Evolutionary conservation across 2,888 invertebrate species (phyloP), one percentile per base, ranked within the genome.

Genomic region (Chelonus formosanus): DNA sequence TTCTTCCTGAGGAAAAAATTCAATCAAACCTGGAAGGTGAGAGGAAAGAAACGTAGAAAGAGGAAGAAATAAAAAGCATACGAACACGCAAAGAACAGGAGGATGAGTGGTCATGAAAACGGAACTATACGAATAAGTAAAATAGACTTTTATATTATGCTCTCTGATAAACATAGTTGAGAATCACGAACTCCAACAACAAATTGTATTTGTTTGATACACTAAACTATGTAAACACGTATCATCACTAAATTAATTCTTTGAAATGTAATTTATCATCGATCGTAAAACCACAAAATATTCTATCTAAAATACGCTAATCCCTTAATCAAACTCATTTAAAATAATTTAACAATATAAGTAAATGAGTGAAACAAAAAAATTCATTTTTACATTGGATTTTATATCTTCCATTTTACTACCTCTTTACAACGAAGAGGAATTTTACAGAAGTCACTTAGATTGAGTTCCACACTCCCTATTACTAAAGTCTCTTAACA

Each of bases 1-100:
- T 83, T 84, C 79, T 83, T 79, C 77, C 76, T 72, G 73, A 77
- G 76, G 77, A 81, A 83, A 81, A 83, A 83, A 83, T 83, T 82
- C 83, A 83, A 83, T 83, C 82, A 81, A 81, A 83, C 77, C 75
- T 73, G 65, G 53, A 66, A 52, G 68, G 70, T 68, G 70, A 68
- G 67, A 64, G 73, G 71, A 68, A 71, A 73, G 69, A 65, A 70
- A 67, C 61, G 64, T 47, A 64, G 66, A 48, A 53, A 45, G n/a
- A 50, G 34, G 48, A 45, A 52, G 67, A 65, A 60, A 64, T 34
- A 60, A 10, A 31, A 48, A 35, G 20, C 58, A 50, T 54, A 45
- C 36, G 61, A 53, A 59, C 62, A 57, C 47, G 63, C 67, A 58
- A 63, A 45, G 57, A 59, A 45, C 52, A 55, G 48, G 20, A 5